phyloP scores from a whole-genome alignment of 2,797 vertebrate species.

The Tragelaphus oryx region DNA sequence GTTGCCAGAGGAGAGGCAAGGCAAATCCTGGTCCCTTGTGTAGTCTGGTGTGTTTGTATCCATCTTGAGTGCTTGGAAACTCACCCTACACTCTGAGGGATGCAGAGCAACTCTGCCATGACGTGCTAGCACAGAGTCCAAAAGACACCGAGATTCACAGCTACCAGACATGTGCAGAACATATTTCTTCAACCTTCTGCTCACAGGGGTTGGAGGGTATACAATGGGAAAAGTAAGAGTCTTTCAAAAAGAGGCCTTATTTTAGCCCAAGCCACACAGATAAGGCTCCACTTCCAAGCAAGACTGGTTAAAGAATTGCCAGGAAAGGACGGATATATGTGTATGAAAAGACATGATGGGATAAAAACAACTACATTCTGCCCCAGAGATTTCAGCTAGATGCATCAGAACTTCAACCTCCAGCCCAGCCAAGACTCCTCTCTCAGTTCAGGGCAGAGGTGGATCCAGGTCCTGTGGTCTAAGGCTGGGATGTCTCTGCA shows the following conservation, averaged over 20 bases:
- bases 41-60: not conserved
- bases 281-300: not conserved
- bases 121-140: slow-evolving; percentile 5
- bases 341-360: not conserved
- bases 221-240: not conserved
- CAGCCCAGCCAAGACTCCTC: not conserved
- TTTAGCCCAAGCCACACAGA: slow-evolving; percentile 1
- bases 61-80: not conserved
- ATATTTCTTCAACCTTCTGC: not conserved
- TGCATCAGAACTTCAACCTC: not conserved
- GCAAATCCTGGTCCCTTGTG: not conserved
- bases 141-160: not conserved
- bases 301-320: not conserved
- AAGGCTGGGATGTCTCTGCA: not conserved
- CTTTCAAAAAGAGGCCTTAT: not conserved
- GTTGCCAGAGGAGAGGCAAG: not conserved
- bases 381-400: not conserved
- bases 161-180: not conserved
- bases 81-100: not conserved
- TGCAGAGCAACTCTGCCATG: not conserved
- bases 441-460: not conserved
- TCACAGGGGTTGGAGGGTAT: not conserved
- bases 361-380: not conserved
- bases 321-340: not conserved
- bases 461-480: not conserved